A percentile compares a stretch with the other conserved stretches of the same genome.
Conservation (phyloP, 2,797 vertebrate species). For the Clarias fuscus region DNA sequence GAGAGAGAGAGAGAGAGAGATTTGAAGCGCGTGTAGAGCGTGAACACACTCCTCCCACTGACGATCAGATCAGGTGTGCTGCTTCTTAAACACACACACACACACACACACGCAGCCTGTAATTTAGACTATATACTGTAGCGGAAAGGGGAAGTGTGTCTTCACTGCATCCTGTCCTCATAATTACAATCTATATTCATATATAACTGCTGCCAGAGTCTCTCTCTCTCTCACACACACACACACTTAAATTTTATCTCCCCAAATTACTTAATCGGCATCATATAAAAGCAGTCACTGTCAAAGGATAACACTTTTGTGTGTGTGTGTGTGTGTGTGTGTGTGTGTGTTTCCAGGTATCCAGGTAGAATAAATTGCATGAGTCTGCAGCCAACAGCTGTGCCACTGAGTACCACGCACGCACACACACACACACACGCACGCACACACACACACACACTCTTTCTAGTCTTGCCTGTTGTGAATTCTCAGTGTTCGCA, state of each 20-base stretch:
- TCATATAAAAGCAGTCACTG: background rate
- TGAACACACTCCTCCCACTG: conserved; percentile 20
- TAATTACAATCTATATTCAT: conserved; percentile 33
- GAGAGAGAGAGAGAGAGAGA: no score
- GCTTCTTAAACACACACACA: background rate
- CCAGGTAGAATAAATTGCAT: conserved; percentile 14
- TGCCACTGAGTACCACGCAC: conserved; percentile 11
- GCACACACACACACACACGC: background rate
- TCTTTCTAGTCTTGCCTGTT: background rate
- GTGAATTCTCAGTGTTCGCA: background rate
- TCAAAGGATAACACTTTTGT: background rate
- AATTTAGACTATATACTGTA: conserved; percentile 32
- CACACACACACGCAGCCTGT: conserved; percentile 28
- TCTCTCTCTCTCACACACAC: background rate
- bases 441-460: background rate
- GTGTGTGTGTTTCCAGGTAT: background rate
- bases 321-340: conserved; percentile 33
- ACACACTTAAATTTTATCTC: background rate
- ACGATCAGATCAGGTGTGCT: background rate
- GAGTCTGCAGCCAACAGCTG: conserved; percentile 13
- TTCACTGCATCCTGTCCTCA: conserved; percentile 37
- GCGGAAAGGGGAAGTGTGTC: conserved; percentile 31
- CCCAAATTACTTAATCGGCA: background rate
- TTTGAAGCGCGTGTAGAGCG: background rate
- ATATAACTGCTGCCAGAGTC: background rate